Conservation (phyloP, 2,888 invertebrate species). For the Lycia hirtaria region DNA sequence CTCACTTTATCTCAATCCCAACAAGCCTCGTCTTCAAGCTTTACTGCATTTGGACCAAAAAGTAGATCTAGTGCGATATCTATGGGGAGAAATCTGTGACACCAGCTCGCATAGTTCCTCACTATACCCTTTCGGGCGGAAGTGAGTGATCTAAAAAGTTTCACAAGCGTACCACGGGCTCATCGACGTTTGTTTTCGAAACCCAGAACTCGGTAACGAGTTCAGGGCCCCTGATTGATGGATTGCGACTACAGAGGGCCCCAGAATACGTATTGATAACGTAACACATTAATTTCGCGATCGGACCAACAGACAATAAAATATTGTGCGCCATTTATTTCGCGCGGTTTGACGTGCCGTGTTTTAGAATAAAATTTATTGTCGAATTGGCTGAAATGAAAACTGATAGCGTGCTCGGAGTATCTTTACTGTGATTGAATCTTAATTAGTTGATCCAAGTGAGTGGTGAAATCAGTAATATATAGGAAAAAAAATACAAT, state of each 20-base stretch:
- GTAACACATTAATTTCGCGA: constrained; percentile 65
- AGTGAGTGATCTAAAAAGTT: constrained; percentile 83
- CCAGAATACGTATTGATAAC: constrained; percentile 69
- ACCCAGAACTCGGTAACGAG: constrained; percentile 80
- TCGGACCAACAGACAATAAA: constrained; percentile 54
- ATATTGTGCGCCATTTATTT: constrained; percentile 52
- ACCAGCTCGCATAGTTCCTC: constrained; percentile 44
- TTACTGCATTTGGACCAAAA: too few species aligned
- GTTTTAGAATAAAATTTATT: constrained; percentile 43
- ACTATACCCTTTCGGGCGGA: constrained; percentile 63
- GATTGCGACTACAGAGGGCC: constrained; percentile 55
- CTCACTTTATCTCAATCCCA: too few species aligned
- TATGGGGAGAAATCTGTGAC: not conserved
- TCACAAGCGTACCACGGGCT: constrained; percentile 69
- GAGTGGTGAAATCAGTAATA: too few species aligned
- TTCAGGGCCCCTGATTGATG: constrained; percentile 81
- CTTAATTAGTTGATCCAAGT: too few species aligned
- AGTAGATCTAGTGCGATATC: too few species aligned
- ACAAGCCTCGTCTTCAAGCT: too few species aligned
- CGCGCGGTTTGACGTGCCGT: constrained; percentile 45
- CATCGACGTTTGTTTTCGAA: constrained; percentile 60
- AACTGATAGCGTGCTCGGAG: constrained; percentile 7
- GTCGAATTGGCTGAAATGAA: constrained; percentile 30
- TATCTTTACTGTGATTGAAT: not conserved
- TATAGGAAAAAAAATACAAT: too few species aligned